Conservation (phyloP, 1,140 invertebrate genomes). For the Orchesella cincta region DNA sequence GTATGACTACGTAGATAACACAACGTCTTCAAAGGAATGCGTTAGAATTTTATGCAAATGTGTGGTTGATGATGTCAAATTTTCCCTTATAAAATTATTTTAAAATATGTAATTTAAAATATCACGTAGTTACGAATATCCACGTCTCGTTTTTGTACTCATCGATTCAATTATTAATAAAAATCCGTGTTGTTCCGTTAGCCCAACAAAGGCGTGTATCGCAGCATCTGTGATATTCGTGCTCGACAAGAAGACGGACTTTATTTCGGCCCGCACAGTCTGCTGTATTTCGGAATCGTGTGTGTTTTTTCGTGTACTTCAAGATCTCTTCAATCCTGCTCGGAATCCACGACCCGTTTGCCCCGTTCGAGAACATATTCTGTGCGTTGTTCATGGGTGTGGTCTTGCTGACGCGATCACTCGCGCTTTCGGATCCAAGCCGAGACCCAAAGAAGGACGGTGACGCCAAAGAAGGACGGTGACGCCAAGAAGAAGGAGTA, state of each 20-base stretch:
- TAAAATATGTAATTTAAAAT: no score
- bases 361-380: slow-evolving; percentile 97
- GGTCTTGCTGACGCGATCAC: slow-evolving; percentile 96
- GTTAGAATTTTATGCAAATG: no score
- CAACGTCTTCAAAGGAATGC: no score
- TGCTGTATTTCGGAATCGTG: slow-evolving; percentile 98
- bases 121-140: no score
- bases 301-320: slow-evolving; percentile 99
- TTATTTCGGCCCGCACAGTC: slow-evolving; percentile 94
- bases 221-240: slow-evolving; percentile 95
- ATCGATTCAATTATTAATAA: no score
- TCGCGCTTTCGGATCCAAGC: slow-evolving; percentile 70
- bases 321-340: slow-evolving; percentile 94
- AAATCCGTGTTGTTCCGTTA: no score
- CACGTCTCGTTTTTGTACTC: no score
- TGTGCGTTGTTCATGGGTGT: slow-evolving; percentile 95
- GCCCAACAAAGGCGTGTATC: slow-evolving; percentile 93
- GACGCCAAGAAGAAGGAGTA: slow-evolving; percentile 77
- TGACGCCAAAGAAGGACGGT: no score
- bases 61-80: no score
- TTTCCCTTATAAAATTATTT: slow-evolving; percentile 37
- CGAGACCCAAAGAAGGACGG: slow-evolving; percentile 66
- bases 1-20: no score
- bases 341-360: slow-evolving; percentile 96
- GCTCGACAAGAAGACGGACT: slow-evolving; percentile 92